Conservation (phyloP, 2,888 invertebrate genomes). For the Microdon myrmicae region DNA sequence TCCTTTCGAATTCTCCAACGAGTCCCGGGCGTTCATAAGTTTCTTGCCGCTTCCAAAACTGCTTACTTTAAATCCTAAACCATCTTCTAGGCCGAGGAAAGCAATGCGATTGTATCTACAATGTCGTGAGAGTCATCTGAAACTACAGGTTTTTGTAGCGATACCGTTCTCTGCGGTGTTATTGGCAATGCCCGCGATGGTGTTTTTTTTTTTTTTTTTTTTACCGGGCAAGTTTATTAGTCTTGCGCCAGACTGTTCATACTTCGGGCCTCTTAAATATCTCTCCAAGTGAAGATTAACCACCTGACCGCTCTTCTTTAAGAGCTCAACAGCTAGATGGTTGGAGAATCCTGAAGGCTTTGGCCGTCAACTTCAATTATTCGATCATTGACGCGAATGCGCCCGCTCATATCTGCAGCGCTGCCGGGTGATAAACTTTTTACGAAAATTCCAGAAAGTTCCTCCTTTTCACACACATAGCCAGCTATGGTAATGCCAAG, state of each 20-base stretch:
- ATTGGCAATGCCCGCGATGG: conserved; percentile 57
- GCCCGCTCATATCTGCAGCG: conserved; percentile 93
- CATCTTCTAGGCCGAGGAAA: conserved; percentile 8
- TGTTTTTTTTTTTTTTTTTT: no score
- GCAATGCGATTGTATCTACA: conserved; percentile 39
- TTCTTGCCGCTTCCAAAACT: conserved; percentile 64
- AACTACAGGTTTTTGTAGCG: conserved; percentile 34
- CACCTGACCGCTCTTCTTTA: conserved; percentile 91
- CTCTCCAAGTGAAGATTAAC: conserved; percentile 90
- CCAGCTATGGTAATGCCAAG: conserved; percentile 95
- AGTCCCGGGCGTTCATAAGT: conserved; percentile 62
- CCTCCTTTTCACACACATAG: conserved; percentile 98
- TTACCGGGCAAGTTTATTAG: no score
- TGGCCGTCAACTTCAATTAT: conserved; percentile 98
- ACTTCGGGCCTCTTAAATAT: conserved; percentile 89
- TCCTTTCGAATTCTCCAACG: conserved; percentile 61
- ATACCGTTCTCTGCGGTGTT: conserved; percentile 50
- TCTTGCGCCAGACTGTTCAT: conserved; percentile 86
- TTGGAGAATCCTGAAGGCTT: conserved; percentile 93
- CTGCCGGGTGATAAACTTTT: conserved; percentile 97
- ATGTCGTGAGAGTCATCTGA: conserved; percentile 34
- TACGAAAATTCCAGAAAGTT: conserved; percentile 97
- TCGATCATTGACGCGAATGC: conserved; percentile 96
- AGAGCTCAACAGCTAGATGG: conserved; percentile 95
- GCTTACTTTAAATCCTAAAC: conserved; percentile 53